A percentile compares a stretch with the other conserved stretches of the same genome.
Evolutionary conservation across 1,140 invertebrate genomes (phyloP).

Genomic region (Akabosia matsudoensis): DNA sequence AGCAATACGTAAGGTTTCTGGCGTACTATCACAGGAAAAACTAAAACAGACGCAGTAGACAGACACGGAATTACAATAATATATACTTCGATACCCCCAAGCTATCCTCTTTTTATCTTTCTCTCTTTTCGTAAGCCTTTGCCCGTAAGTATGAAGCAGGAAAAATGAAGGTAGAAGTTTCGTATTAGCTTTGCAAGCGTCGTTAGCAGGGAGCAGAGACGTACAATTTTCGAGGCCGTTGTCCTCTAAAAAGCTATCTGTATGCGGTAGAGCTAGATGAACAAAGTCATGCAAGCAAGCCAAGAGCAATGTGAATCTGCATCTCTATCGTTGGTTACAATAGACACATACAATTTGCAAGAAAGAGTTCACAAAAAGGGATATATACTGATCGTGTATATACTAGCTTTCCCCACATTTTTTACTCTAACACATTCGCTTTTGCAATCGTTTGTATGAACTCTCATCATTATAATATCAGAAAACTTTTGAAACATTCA

Average conservation of each 20-base stretch:
- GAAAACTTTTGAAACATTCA: too few species aligned
- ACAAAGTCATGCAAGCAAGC: conserved; percentile 2
- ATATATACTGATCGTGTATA: too few species aligned
- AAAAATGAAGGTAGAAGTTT: not conserved
- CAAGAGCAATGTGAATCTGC: not conserved
- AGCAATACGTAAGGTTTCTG: too few species aligned
- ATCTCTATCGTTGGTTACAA: not conserved
- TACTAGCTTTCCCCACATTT: too few species aligned
- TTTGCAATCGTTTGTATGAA: too few species aligned
- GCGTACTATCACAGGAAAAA: too few species aligned
- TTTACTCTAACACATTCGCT: too few species aligned
- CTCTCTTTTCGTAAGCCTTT: not conserved
- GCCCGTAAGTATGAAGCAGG: not conserved
- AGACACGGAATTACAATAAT: not conserved
- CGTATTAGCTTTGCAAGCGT: not conserved
- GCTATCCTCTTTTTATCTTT: not conserved
- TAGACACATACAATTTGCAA: too few species aligned
- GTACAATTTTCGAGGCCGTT: not conserved
- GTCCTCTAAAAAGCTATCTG: conserved; percentile 13
- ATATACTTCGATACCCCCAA: not conserved
- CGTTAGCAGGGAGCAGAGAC: not conserved
- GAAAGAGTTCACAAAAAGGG: too few species aligned
- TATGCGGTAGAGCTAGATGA: not conserved
- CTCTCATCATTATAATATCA: too few species aligned
- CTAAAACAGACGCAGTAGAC: not conserved